Conservation (phyloP, 2,797 vertebrate genomes). For the Enteromius viviparus region DNA sequence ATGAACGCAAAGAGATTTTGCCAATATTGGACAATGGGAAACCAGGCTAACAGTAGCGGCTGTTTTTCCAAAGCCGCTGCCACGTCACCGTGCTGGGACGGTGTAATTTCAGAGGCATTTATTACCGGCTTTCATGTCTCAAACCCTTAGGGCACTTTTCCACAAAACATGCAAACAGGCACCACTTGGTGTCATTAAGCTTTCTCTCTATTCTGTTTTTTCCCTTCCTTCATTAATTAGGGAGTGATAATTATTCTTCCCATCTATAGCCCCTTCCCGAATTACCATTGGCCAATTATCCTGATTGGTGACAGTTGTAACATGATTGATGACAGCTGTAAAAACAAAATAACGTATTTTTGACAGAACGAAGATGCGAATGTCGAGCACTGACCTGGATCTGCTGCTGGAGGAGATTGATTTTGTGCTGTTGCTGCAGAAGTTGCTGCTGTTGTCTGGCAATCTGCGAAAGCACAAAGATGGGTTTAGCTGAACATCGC, state of each 20-base stretch:
- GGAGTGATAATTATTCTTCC: constrained; percentile 82
- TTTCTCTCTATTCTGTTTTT: constrained; percentile 52
- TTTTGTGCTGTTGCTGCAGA: constrained; percentile 99
- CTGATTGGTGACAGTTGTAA: constrained; percentile 57
- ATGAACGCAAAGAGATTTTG: constrained; percentile 4
- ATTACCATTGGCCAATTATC: constrained; percentile 78
- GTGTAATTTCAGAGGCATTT: constrained; percentile 74
- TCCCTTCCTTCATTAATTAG: constrained; percentile 77
- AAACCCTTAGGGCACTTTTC: constrained; percentile 72
- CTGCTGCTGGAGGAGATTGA: constrained; percentile 99
- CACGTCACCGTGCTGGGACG: constrained; percentile 65
- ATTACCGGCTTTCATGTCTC: constrained; percentile 75
- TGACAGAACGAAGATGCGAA: constrained; percentile 25
- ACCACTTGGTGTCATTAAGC: constrained; percentile 74
- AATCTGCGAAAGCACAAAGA: constrained; percentile 83
- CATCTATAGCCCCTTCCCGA: constrained; percentile 71
- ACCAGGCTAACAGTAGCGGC: constrained; percentile 20
- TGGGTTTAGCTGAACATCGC: neutral
- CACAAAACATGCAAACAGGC: constrained; percentile 68
- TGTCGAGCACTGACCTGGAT: constrained; percentile 94
- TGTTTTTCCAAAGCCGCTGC: constrained; percentile 56
- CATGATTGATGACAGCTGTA: constrained; percentile 62
- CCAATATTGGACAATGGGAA: constrained; percentile 41
- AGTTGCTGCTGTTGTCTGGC: constrained; percentile 99
- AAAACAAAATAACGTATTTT: constrained; percentile 61